A percentile compares a stretch with the other conserved stretches of the same genome.
These are phyloP conservation scores for Emydocephalus ijimae DNA, from an alignment of 2,113 vertebrate species.

Conservation along the genomic window DNA sequence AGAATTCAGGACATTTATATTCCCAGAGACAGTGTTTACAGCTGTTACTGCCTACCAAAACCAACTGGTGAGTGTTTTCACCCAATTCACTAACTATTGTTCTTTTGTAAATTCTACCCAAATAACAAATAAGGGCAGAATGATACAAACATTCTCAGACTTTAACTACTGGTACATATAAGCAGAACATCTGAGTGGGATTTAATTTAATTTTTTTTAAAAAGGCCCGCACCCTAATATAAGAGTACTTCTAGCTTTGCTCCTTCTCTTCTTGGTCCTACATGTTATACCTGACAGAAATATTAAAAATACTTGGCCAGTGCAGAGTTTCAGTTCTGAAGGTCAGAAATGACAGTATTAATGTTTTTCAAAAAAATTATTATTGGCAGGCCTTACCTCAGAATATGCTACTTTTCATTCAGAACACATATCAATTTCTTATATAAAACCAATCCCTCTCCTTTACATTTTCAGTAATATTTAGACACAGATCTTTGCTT, in stretches of 20 bases:
- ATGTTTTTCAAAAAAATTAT: background rate
- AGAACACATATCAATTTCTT: background rate
- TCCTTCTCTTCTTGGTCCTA: background rate
- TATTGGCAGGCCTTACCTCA: background rate
- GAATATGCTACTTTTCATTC: background rate
- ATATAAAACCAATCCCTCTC: background rate
- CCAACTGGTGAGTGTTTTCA: conserved; percentile 85
- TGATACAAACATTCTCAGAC: conserved; percentile 13
- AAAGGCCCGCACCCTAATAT: background rate
- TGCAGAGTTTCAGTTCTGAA: background rate
- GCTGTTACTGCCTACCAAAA: conserved; percentile 99
- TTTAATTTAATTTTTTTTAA: background rate
- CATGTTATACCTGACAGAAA: background rate
- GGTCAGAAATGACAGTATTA: background rate
- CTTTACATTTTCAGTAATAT: background rate
- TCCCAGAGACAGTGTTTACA: conserved; percentile 95
- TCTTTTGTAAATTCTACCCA: conserved; percentile 22
- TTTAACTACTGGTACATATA: background rate
- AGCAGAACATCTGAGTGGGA: background rate
- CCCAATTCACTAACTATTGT: background rate
- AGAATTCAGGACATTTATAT: conserved; percentile 96
- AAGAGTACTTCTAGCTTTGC: background rate
- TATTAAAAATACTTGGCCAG: background rate
- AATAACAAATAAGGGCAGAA: conserved; percentile 23
- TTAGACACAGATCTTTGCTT: background rate